phyloP scores from a whole-genome alignment of 92 coral and sea anemone species.

The Palythoa grandis region DNA sequence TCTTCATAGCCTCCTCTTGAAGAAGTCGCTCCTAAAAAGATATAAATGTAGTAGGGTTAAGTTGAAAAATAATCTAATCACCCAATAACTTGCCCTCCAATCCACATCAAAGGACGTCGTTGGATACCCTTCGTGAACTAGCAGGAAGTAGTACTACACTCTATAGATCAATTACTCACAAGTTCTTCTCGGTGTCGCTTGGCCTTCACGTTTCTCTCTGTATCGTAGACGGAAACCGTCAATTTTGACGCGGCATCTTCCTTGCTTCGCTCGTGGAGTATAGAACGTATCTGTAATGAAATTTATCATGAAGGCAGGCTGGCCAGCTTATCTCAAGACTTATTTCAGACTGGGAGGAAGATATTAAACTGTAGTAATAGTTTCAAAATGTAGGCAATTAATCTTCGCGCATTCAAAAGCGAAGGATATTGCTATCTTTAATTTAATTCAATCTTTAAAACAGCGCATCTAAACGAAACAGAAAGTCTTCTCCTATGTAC shows the following conservation, averaged over 20 bases:
- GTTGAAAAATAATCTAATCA: neutral
- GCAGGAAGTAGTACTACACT: neutral
- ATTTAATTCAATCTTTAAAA: too few species aligned
- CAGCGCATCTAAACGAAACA: too few species aligned
- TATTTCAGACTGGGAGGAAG: too few species aligned
- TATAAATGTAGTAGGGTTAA: too few species aligned
- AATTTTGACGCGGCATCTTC: constrained; percentile 95
- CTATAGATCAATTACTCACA: constrained; percentile 45
- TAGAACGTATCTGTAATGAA: constrained; percentile 80
- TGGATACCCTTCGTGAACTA: neutral
- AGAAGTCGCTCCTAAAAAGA: constrained; percentile 82
- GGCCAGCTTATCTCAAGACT: too few species aligned
- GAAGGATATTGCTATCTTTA: too few species aligned
- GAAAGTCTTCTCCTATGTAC: too few species aligned
- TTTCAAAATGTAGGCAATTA: too few species aligned
- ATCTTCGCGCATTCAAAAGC: too few species aligned
- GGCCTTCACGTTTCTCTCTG: constrained; percentile 98
- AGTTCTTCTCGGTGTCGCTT: constrained; percentile 92
- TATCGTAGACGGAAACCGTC: constrained; percentile 94
- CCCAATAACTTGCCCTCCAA: neutral
- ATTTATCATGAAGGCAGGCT: too few species aligned
- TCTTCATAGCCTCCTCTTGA: constrained; percentile 97
- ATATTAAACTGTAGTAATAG: too few species aligned
- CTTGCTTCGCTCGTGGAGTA: constrained; percentile 89
- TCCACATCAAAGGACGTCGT: neutral